Percentiles rank a stretch among this genome's conserved stretches.
Conservation (phyloP, 1,140 invertebrate species). For the Stegodyphus dumicola region DNA sequence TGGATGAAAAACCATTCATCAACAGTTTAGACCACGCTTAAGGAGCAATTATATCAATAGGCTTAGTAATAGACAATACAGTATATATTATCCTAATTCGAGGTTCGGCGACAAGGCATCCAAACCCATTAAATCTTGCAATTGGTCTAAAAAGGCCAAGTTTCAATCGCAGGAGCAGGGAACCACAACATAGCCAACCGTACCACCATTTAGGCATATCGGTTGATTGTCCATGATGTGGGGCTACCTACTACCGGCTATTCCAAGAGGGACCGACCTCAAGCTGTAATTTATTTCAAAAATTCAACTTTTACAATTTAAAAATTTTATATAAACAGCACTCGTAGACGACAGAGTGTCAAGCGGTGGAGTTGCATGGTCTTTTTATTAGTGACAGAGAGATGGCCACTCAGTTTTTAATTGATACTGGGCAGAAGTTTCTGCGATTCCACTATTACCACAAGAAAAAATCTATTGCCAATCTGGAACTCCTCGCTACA, state of each 20-base stretch:
- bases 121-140: conserved; percentile 24
- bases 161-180: background rate
- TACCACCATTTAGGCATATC: too few relatives aligned
- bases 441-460: conserved; percentile 18
- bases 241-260: too few relatives aligned
- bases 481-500: conserved; percentile 29
- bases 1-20: background rate
- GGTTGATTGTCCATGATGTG: too few relatives aligned
- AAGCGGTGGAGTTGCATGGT: background rate
- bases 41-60: background rate
- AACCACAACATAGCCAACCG: too few relatives aligned
- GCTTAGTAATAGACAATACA: background rate
- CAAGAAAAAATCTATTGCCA: conserved; percentile 1
- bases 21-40: background rate
- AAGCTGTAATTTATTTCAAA: too few relatives aligned
- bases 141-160: background rate
- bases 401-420: conserved; percentile 4
- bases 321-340: conserved; percentile 3
- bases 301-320: too few relatives aligned
- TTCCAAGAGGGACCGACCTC: too few relatives aligned
- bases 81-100: conserved; percentile 48
- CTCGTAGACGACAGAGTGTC: background rate
- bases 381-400: conserved; percentile 39
- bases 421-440: conserved; percentile 7
- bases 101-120: conserved; percentile 46